These are phyloP conservation scores for Novumbra hubbsi DNA, from an alignment of 2,797 vertebrate species.

Conservation along the genomic window DNA sequence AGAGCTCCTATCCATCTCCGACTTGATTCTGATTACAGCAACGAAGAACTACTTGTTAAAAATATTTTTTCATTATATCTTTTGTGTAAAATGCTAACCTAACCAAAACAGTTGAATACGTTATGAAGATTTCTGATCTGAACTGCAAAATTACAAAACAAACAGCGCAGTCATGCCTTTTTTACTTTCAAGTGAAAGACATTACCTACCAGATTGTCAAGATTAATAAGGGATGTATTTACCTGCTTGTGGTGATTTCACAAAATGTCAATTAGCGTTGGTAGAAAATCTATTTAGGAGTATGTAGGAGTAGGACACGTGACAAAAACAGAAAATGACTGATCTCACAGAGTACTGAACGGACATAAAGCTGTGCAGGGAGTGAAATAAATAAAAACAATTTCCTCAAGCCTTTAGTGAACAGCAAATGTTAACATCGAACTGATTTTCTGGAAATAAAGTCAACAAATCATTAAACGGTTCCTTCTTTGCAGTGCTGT, in stretches of 20 bases:
- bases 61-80: too few relatives aligned
- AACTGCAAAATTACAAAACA: not conserved
- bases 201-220: not conserved
- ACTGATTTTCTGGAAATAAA: not conserved
- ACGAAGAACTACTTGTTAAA: too few relatives aligned
- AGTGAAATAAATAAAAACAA: not conserved
- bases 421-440: not conserved
- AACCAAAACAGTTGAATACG: not conserved
- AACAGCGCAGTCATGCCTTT: not conserved
- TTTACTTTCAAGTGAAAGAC: not conserved
- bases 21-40: too few relatives aligned
- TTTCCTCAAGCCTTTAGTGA: not conserved
- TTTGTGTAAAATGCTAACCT: too few relatives aligned
- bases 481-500: not conserved
- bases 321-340: constrained; percentile 19
- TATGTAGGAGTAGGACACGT: not conserved
- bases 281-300: not conserved
- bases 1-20: too few relatives aligned
- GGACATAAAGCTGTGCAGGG: not conserved
- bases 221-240: not conserved
- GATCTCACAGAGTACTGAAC: not conserved
- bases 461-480: not conserved
- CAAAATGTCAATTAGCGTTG: not conserved
- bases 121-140: too few relatives aligned
- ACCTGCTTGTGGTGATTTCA: not conserved